Evolutionary conservation across 2,113 vertebrate genomes (phyloP).

Genomic region (Eubucco bourcierii): DNA sequence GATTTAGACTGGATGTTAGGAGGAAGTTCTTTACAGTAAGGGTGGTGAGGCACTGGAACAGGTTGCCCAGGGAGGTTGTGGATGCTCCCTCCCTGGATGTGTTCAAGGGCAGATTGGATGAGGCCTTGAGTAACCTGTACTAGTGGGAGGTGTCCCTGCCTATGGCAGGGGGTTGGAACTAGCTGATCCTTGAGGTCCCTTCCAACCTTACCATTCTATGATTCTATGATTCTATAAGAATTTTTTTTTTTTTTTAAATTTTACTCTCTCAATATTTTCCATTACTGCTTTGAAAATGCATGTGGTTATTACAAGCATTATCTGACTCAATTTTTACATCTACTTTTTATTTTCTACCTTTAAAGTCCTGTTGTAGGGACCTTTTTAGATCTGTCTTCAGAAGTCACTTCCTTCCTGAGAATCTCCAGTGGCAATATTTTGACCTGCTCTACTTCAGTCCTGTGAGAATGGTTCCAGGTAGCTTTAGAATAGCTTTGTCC

Average conservation of each 20-base stretch:
- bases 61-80: too few relatives aligned
- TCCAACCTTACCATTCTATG: too few relatives aligned
- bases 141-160: too few relatives aligned
- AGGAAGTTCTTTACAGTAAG: too few relatives aligned
- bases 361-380: neutral
- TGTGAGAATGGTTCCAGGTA: neutral
- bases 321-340: neutral
- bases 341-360: neutral
- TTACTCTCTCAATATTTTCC: neutral
- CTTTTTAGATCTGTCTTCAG: neutral
- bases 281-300: neutral
- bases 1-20: too few relatives aligned
- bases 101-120: too few relatives aligned
- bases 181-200: too few relatives aligned
- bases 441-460: neutral
- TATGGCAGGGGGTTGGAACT: too few relatives aligned
- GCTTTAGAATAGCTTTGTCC: neutral
- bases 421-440: neutral
- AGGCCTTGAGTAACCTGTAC: too few relatives aligned
- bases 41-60: too few relatives aligned
- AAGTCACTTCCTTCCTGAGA: neutral
- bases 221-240: too few relatives aligned
- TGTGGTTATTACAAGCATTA: neutral
- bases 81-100: too few relatives aligned
- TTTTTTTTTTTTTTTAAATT: neutral